Percentiles rank a stretch among this genome's conserved stretches.
Conservation (phyloP, 2,888 invertebrate genomes). For the Oxycera nigricornis region DNA sequence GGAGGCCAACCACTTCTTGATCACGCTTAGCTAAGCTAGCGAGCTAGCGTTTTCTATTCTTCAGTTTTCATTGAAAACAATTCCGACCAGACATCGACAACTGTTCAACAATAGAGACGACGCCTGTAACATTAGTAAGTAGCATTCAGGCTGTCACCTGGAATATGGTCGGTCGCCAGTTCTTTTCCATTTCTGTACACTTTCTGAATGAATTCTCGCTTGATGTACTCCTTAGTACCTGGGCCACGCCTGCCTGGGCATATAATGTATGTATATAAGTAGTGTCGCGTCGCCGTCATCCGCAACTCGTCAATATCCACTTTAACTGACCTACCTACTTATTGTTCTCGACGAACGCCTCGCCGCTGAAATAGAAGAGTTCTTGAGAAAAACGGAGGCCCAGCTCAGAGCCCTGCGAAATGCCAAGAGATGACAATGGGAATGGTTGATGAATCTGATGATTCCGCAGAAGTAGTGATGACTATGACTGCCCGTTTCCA, state of each 20-base stretch:
- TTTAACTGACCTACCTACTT: neutral
- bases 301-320: neutral
- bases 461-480: slow-evolving; percentile 6
- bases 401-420: neutral
- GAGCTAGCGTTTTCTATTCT: neutral
- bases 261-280: too few relatives aligned
- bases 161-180: neutral
- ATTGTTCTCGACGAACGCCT: neutral
- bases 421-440: neutral
- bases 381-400: neutral
- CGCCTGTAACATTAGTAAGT: neutral
- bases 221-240: neutral
- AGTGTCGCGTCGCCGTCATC: neutral
- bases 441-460: slow-evolving; percentile 11
- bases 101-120: neutral
- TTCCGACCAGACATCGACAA: neutral
- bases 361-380: neutral
- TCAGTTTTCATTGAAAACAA: slow-evolving; percentile 9
- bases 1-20: neutral
- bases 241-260: too few relatives aligned
- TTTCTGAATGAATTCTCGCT: slow-evolving; percentile 11
- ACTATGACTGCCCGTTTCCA: neutral
- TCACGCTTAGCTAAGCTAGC: neutral
- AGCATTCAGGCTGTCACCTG: neutral
- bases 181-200: neutral